A percentile compares a stretch with the other conserved stretches of the same genome.
Evolutionary conservation across 2,113 vertebrate species (phyloP).

Genomic region (Marcusenius ussheri): DNA sequence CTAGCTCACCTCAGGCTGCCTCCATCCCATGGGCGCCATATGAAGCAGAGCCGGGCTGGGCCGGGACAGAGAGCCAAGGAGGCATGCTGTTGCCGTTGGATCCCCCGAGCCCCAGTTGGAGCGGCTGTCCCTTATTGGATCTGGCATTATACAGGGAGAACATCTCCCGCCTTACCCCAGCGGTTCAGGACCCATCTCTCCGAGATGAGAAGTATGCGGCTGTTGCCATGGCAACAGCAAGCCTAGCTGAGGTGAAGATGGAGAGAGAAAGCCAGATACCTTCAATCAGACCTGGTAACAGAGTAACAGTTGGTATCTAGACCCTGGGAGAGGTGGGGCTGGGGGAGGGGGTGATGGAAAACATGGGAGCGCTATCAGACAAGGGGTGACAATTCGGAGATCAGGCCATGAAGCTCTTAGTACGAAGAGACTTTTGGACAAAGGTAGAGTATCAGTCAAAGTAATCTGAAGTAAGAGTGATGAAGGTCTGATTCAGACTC

Average conservation of each 20-base stretch:
- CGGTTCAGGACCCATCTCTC: slow-evolving; percentile 41
- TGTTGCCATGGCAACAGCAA: slow-evolving; percentile 62
- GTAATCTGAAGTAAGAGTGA: neutral
- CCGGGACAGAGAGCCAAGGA: neutral
- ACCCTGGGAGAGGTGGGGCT: slow-evolving; percentile 2
- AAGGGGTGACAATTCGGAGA: neutral
- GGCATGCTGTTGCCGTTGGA: neutral
- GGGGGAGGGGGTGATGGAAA: neutral
- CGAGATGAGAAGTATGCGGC: slow-evolving; percentile 49
- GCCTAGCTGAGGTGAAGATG: slow-evolving; percentile 37
- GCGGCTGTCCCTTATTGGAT: slow-evolving; percentile 30
- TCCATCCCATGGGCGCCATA: neutral
- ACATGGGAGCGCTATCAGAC: neutral
- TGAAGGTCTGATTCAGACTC: neutral
- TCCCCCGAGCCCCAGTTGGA: slow-evolving; percentile 25
- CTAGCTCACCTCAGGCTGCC: neutral
- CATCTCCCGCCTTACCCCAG: slow-evolving; percentile 50
- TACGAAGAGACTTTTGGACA: neutral
- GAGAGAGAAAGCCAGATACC: slow-evolving; percentile 30
- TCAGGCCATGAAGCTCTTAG: neutral
- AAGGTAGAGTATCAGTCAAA: neutral
- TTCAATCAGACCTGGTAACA: slow-evolving; percentile 16
- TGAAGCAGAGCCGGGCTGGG: neutral
- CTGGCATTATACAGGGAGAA: slow-evolving; percentile 37
- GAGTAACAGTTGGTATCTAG: slow-evolving; percentile 26